Evolutionary conservation across 1,140 invertebrate genomes (phyloP).

Genomic region (Leptinotarsa undecemlineata): DNA sequence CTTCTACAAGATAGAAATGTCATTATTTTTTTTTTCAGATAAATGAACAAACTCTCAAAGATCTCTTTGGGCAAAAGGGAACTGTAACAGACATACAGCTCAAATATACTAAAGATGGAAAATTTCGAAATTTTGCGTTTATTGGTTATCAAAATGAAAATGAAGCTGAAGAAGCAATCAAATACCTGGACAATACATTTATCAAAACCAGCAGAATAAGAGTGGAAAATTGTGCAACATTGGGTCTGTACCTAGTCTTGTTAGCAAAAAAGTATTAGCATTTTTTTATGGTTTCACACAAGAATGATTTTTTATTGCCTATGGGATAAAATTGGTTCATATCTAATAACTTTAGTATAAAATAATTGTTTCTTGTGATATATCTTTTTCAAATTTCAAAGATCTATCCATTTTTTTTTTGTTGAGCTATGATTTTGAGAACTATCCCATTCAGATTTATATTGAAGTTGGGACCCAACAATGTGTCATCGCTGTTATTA

Average conservation of each 20-base stretch:
- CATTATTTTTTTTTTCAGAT: slow-evolving; percentile 59
- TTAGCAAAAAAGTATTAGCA: too few relatives aligned
- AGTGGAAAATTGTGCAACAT: slow-evolving; percentile 75
- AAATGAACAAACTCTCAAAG: slow-evolving; percentile 74
- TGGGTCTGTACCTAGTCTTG: slow-evolving; percentile 58
- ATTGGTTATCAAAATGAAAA: slow-evolving; percentile 83
- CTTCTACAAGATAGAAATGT: neutral
- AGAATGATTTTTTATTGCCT: too few relatives aligned
- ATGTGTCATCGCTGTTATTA: too few relatives aligned
- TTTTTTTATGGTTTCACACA: too few relatives aligned
- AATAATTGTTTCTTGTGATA: too few relatives aligned
- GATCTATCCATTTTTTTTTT: too few relatives aligned
- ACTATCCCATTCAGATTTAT: too few relatives aligned
- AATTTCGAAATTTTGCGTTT: slow-evolving; percentile 91
- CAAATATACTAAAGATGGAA: slow-evolving; percentile 88
- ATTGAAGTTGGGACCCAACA: too few relatives aligned
- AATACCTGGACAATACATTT: slow-evolving; percentile 83
- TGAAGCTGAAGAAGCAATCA: slow-evolving; percentile 74
- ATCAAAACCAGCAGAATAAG: slow-evolving; percentile 79
- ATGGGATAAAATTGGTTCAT: too few relatives aligned
- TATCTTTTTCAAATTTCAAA: too few relatives aligned
- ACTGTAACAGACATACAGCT: slow-evolving; percentile 88
- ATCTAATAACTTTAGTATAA: too few relatives aligned
- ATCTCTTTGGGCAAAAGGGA: slow-evolving; percentile 79
- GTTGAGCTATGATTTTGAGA: too few relatives aligned